These are phyloP conservation scores for Cryptoblepharus egeriae DNA, from an alignment of 2,797 vertebrate genomes.

Conservation along the genomic window DNA sequence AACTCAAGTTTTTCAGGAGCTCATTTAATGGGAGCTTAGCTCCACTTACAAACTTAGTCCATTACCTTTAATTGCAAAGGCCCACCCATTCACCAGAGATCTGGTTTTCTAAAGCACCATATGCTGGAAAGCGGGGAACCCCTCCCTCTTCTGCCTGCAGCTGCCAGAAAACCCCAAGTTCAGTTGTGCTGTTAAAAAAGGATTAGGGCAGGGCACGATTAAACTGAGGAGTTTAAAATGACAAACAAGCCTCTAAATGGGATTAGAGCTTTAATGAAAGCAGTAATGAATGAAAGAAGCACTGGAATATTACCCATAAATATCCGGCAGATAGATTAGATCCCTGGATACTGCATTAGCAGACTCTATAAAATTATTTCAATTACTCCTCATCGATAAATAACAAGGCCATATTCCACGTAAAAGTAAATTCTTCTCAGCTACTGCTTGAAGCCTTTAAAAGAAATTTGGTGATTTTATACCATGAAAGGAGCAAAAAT, in stretches of 20 bases:
- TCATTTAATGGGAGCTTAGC: not conserved
- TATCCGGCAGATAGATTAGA: conserved; percentile 76
- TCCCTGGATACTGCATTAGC: conserved; percentile 68
- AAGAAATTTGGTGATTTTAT: conserved; percentile 37
- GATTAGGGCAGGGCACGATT: conserved; percentile 71
- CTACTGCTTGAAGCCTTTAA: conserved; percentile 8
- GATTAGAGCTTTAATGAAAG: conserved; percentile 78
- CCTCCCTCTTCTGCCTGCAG: conserved; percentile 46
- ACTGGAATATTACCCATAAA: conserved; percentile 75
- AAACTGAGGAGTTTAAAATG: conserved; percentile 76
- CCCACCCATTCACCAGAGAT: conserved; percentile 49
- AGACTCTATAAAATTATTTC: conserved; percentile 74
- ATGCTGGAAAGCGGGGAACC: conserved; percentile 50
- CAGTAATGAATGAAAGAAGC: conserved; percentile 74
- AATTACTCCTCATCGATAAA: conserved; percentile 75
- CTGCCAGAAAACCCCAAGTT: conserved; percentile 50
- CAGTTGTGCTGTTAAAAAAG: conserved; percentile 60
- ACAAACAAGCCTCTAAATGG: conserved; percentile 79
- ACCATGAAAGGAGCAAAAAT: conserved; percentile 28
- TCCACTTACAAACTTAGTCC: conserved; percentile 12
- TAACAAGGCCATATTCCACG: conserved; percentile 66
- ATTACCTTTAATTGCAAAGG: conserved; percentile 35
- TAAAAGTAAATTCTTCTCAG: conserved; percentile 47
- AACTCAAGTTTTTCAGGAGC: not conserved
- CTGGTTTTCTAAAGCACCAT: conserved; percentile 40